phyloP scores from a whole-genome alignment of 2,888 invertebrate species.

The Apantesis nais region DNA sequence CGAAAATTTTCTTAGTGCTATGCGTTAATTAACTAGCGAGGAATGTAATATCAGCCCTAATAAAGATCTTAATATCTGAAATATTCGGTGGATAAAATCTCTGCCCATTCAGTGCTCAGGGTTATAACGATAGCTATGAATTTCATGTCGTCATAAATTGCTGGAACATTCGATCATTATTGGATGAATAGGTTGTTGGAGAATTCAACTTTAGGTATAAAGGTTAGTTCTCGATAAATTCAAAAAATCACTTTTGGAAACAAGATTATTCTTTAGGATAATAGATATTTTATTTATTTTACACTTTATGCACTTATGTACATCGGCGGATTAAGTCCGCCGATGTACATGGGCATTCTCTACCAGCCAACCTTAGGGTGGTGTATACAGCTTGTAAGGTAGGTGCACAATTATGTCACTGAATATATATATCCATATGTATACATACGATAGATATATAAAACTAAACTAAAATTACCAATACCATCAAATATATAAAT shows the following conservation, averaged over 20 bases:
- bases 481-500: no score
- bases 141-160: constrained; percentile 39
- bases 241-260: neutral
- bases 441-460: no score
- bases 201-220: neutral
- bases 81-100: constrained; percentile 14
- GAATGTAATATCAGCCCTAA: constrained; percentile 5
- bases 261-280: neutral
- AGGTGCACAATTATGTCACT: no score
- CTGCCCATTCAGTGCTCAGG: neutral
- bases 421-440: no score
- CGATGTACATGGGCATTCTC: no score
- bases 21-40: neutral
- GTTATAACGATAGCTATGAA: constrained; percentile 23
- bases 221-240: neutral
- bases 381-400: no score
- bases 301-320: no score
- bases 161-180: constrained; percentile 25
- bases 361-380: no score
- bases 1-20: neutral
- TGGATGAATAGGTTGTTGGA: constrained; percentile 9
- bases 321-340: no score
- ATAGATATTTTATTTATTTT: no score
- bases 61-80: constrained; percentile 5
- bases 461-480: no score